Evolutionary conservation across 1,140 invertebrate genomes (phyloP), one percentile per base, ranked within the genome.

Genomic region (Drosophila burlai): DNA sequence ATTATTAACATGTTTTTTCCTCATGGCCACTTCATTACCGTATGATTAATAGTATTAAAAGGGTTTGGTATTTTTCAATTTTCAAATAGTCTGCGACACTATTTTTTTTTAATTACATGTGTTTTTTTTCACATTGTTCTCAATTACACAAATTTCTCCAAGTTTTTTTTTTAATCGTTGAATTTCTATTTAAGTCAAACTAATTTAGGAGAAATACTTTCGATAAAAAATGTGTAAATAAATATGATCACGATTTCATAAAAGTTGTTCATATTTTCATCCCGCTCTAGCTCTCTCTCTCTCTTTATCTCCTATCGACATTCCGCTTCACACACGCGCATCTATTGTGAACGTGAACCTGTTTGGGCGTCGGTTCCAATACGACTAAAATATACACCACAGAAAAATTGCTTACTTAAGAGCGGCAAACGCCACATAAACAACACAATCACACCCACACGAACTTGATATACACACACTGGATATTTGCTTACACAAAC

Each of bases 1-100:
- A 73, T 80, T 82, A 63, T 69, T 55, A 55, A 55, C 83, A 86
- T 86, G 55, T 80, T 86, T 80, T 61, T 68, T 87, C 66, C 60
- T 73, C 80, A 86, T 86, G 76, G 61, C 67, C 67, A 76, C 60
- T 21, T 59, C 29, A 52, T 58, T 60, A 34, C 49, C 45, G 34
- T 50, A 50, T 52, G 38, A 73, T 42, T 34, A 43, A 42, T 63
- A 21, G 18, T 45, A 57, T 31, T 40, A 31, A 62, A 29, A 66
- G 24, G 13, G 9, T 58, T 16, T 15, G 50, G 31, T 57, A 54
- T 43, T 59, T 29, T 24, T 31, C 40, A 26, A 45, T 68, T 29
- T 11, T 34, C 10, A 52, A 40, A 58, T 34, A 76, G 31, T 26
- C 10, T 21, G 46, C 18, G 34, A 24, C 60, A 38, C 49, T 55